These are phyloP conservation scores for Simalia tracyae DNA, from an alignment of 2,797 vertebrate species.

Conservation along the genomic window DNA sequence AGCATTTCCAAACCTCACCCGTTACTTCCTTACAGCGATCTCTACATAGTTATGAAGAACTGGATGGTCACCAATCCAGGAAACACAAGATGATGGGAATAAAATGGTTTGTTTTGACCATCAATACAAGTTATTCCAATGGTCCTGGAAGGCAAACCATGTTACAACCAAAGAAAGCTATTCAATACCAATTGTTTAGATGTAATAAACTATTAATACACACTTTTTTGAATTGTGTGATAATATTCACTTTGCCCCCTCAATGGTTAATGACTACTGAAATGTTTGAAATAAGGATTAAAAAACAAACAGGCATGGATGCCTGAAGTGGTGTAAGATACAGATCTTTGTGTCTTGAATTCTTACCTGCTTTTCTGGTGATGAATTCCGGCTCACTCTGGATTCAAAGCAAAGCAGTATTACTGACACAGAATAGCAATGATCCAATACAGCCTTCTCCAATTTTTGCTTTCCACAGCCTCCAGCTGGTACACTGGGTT, in stretches of 20 bases:
- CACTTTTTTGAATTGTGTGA: not conserved
- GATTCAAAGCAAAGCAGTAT: not conserved
- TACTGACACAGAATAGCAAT: not conserved
- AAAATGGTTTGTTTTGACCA: not conserved
- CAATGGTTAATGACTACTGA: not conserved
- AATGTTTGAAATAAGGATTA: not conserved
- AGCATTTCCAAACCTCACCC: not conserved
- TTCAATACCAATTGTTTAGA: not conserved
- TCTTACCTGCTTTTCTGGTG: not conserved
- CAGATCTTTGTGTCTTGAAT: not conserved
- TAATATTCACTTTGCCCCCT: not conserved
- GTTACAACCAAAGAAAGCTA: too few species aligned
- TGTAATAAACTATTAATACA: not conserved
- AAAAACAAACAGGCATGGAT: not conserved
- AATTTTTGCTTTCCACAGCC: not conserved
- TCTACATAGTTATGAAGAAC: not conserved
- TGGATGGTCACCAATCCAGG: not conserved
- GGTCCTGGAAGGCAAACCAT: not conserved
- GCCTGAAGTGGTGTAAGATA: not conserved
- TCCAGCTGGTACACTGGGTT: not conserved
- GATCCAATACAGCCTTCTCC: not conserved
- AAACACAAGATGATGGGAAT: not conserved
- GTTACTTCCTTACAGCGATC: not conserved
- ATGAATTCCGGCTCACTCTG: not conserved
- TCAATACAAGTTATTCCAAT: not conserved